Evolutionary conservation across 2,888 invertebrate genomes (phyloP), one percentile per base, ranked within the genome.

Genomic region (Branchellion lobata): DNA sequence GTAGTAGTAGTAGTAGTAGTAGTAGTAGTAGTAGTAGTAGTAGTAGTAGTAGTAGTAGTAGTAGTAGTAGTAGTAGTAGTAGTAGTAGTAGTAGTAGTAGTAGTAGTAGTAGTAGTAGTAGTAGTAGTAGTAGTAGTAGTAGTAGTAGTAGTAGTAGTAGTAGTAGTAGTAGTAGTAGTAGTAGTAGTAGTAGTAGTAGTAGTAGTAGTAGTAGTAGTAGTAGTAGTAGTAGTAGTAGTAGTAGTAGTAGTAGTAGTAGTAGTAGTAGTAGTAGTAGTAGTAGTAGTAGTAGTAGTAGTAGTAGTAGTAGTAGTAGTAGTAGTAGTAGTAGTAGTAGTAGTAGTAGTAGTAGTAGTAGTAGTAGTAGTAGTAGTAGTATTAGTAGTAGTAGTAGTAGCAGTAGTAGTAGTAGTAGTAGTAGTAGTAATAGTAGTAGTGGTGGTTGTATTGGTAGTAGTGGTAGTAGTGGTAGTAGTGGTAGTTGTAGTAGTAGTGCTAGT

Each of bases 381-480:
- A 65, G 65, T 65, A 65, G 65, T 65, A 27, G 65, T 65, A 65
- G 65, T 65, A 65, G 65, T 65, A 65, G 65, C 21, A 65, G 65
- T 65, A 29, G 65, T 65, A 29, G n/a, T n/a, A n/a, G n/a, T n/a
- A n/a, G n/a, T n/a, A n/a, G n/a, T n/a, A n/a, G n/a, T n/a, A n/a
- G 18, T 51, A 14, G 18, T 18, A 51, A 11, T 18, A 14, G 51
- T 18, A 51, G 51, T 51, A 51, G 18, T 51, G 18, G n/a, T n/a
- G n/a, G n/a, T n/a, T n/a, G n/a, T n/a, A 11, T 18, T 51, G 18
- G 51, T 18, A 18, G 18, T 51, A 51, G 51, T 18, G 18, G 51
- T 51, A 18, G 18, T 51, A 18, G 18, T 51, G 51, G n/a, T n/a
- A n/a, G n/a, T n/a, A n/a, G n/a, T n/a, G n/a, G n/a, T n/a, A n/a